These are phyloP conservation scores for Lichenostomus cassidix DNA, from an alignment of 2,113 vertebrate genomes.

Conservation along the genomic window DNA sequence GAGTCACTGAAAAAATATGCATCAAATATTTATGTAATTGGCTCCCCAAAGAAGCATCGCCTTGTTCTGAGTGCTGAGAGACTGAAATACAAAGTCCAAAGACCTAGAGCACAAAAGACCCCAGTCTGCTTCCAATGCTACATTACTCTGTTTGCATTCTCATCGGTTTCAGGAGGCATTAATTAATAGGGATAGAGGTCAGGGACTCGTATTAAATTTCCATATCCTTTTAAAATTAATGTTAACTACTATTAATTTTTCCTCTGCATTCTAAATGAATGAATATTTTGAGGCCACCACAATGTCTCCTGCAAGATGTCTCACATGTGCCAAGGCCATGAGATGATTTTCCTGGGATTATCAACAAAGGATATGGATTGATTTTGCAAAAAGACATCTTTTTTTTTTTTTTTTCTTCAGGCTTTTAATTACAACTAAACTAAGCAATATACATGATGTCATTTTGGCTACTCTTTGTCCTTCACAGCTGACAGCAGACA, in stretches of 20 bases:
- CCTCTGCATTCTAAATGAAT: not conserved
- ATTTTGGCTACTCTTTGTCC: not conserved
- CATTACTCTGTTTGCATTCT: not conserved
- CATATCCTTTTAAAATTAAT: not conserved
- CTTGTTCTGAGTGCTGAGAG: not conserved
- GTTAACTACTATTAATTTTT: not conserved
- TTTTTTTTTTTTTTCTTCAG: not conserved
- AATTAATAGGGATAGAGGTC: not conserved
- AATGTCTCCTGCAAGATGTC: not conserved
- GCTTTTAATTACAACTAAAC: not conserved
- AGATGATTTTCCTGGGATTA: not conserved
- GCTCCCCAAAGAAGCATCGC: not conserved
- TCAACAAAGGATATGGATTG: not conserved
- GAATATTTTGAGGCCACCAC: not conserved
- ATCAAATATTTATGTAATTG: slow-evolving; percentile 55
- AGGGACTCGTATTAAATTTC: not conserved
- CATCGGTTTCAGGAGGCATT: not conserved
- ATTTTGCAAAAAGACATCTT: not conserved
- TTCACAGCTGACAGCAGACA: not conserved
- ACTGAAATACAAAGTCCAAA: not conserved
- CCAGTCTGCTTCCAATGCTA: not conserved
- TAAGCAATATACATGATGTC: not conserved
- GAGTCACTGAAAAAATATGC: slow-evolving; percentile 5
- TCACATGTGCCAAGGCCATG: not conserved
- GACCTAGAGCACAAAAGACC: not conserved